Percentiles rank a stretch among this genome's conserved stretches.
Conservation (phyloP, 2,888 invertebrate species). For the Eumerus sabulonum region DNA sequence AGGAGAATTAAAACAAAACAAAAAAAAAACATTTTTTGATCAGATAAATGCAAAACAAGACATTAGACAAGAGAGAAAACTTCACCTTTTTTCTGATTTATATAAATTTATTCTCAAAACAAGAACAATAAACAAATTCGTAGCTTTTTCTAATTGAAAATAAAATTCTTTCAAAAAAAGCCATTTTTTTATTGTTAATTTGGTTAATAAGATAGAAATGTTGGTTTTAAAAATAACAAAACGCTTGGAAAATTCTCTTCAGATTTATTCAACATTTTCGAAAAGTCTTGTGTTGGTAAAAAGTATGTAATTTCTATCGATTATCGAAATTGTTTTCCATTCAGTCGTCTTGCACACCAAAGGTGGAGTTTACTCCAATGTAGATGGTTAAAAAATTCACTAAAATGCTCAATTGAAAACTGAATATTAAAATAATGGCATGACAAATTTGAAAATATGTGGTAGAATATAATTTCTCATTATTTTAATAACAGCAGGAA, state of each 20-base stretch:
- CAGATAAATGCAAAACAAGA: slow-evolving; percentile 65
- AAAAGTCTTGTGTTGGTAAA: slow-evolving; percentile 61
- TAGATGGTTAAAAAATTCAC: slow-evolving; percentile 65
- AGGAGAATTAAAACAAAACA: slow-evolving; percentile 47
- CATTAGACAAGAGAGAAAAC: slow-evolving; percentile 75
- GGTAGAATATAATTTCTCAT: no score
- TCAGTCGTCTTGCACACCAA: slow-evolving; percentile 70
- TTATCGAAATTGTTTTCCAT: slow-evolving; percentile 50
- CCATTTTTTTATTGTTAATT: slow-evolving; percentile 51
- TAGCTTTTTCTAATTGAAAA: slow-evolving; percentile 42
- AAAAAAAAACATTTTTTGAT: slow-evolving; percentile 33
- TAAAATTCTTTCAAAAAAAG: slow-evolving; percentile 35
- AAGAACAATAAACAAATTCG: slow-evolving; percentile 69
- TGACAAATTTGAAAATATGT: no score
- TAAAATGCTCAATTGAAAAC: neutral
- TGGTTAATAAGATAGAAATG: slow-evolving; percentile 38
- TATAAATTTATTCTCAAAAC: slow-evolving; percentile 18
- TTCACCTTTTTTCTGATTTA: slow-evolving; percentile 75
- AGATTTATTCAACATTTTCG: slow-evolving; percentile 50
- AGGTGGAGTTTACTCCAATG: slow-evolving; percentile 79
- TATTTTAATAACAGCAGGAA: neutral
- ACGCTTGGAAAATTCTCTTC: slow-evolving; percentile 60
- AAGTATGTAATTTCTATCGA: no score
- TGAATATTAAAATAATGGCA: slow-evolving; percentile 68
- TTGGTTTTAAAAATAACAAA: slow-evolving; percentile 28